Evolutionary conservation across 2,113 vertebrate species (phyloP), one percentile per base, ranked within the genome.

Genomic region (Puffinus mauretanicus): DNA sequence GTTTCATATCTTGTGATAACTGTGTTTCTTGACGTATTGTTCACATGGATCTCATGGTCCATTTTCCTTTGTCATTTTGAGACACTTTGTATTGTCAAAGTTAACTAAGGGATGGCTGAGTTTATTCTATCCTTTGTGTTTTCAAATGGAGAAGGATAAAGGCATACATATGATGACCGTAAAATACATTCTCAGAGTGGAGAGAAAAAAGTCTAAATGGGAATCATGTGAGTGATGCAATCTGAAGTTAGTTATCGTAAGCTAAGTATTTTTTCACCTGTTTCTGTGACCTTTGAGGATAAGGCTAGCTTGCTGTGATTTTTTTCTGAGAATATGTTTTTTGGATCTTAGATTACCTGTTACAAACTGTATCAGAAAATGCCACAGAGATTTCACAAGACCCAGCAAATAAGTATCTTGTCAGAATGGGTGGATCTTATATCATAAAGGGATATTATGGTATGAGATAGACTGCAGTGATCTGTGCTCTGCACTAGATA

Each of bases 31-130:
- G 29, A 57, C 0, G 0, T 38, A 7, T 32, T 66, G 26, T 62
- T 78, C 38, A 22, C 19, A 7, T 11, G 44, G 61, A 82, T 75
- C 84, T 78, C 61, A 17, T 47, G 38, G n/a, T 51, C 51, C 73
- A 15, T 67, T 85, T 94, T 72, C 71, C 16, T 72, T 84, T 82
- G 52, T 90, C 21, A 30, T 69, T 81, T 86, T 73, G 32, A 70
- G 26, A 60, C 7, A 4, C 22, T 49, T 69, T 44, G 3, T 61
- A 7, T 77, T 52, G 46, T 84, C 55, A 32, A 13, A 30, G 34
- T 64, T 60, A 61, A n/a, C 32, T 38, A 36, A 65, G n/a, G 64
- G 47, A 13, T 49, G 42, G 24, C 13, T 94, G 57, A 40, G 21
- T 67, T 93, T 86, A 58, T 42, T 76, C 47, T 67, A 5, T 24